Percentiles rank a stretch among this genome's conserved stretches.
Evolutionary conservation across 2,888 invertebrate species (phyloP).

Genomic region (Vandiemenella viatica): DNA sequence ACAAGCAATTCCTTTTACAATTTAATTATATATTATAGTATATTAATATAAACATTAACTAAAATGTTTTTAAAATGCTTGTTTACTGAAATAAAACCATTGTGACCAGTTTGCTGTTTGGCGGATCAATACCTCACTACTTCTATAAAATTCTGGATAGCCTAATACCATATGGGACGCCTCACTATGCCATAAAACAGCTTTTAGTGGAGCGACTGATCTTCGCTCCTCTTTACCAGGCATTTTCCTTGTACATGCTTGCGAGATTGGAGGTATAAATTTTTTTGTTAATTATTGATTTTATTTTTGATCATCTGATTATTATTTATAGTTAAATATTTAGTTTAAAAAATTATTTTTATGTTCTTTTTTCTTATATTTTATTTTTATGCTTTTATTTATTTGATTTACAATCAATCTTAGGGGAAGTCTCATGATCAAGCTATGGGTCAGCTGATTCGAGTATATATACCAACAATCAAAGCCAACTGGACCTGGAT

Average conservation of each 20-base stretch:
- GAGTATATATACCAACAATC: slow-evolving; percentile 48
- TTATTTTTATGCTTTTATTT: no score
- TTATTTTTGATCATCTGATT: no score
- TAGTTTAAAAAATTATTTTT: no score
- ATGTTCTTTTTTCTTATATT: no score
- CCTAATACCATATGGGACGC: slow-evolving; percentile 39
- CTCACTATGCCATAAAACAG: slow-evolving; percentile 36
- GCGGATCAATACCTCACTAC: slow-evolving; percentile 63
- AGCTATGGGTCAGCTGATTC: slow-evolving; percentile 45
- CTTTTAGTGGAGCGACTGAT: slow-evolving; percentile 55
- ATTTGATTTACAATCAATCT: no score
- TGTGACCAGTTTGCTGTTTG: slow-evolving; percentile 59
- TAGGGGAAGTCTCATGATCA: slow-evolving; percentile 50
- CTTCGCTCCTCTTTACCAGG: slow-evolving; percentile 56
- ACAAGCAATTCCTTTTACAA: no score
- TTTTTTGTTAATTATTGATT: not conserved
- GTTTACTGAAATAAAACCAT: no score
- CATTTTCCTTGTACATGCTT: slow-evolving; percentile 55
- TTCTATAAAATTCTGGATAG: slow-evolving; percentile 51
- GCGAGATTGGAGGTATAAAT: slow-evolving; percentile 50
- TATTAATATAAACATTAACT: no score
- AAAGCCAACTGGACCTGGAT: slow-evolving; percentile 63
- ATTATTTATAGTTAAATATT: no score
- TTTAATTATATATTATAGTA: no score
- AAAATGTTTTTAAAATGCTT: no score